Evolutionary conservation across 1,140 invertebrate genomes (phyloP), one percentile per base, ranked within the genome.

Genomic region (Meloidogyne hapla): DNA sequence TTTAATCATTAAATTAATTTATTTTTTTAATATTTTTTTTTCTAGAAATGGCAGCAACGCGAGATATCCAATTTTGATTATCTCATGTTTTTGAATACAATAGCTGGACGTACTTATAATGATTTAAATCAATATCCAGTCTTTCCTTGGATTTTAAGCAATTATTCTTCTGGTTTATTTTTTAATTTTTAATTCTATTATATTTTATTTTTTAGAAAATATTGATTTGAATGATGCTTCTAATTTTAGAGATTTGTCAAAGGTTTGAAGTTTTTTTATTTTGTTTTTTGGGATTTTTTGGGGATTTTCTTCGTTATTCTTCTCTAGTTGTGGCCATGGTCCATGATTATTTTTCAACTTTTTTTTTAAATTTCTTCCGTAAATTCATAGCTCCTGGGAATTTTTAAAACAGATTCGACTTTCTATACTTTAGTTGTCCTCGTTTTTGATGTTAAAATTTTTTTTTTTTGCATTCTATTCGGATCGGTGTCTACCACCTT

Each of bases 31-130:
- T 25, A 10, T 18, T 25, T 12, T 38, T 48, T 25, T 69, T 74
- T 42, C 3, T 94, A 96, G 89, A 98, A 98, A 89, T 99, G 97
- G 97, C 81, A 83, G 26, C 91, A 94, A 13, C 90, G 97, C 26
- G 96, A 99, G 89, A 98, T 99, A 80, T 96, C 95, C 65, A 99
- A 99, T 89, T 99, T 99, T 88, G 96, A 99, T 87, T 99, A 99
- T 88, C 91, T 99, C 78, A 99, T 99, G 96, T 99, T 98, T 89
- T 91, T 99, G 70, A 99, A 99, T 88, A 99, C 97, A 8, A 97
- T 99, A 81, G 96, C 96, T 74, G 95, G 96, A 18, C 92, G 96
- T 67, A 98, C 95, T 0, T 99, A 98, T 90, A 98, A 98, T 89
- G 96, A 99, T 87, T 89, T 99, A 79, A 99, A 98, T 88, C 96